Evolutionary conservation across 2,888 invertebrate species (phyloP), one percentile per base, ranked within the genome.

Genomic region (Ommatoiulus sabulosus): DNA sequence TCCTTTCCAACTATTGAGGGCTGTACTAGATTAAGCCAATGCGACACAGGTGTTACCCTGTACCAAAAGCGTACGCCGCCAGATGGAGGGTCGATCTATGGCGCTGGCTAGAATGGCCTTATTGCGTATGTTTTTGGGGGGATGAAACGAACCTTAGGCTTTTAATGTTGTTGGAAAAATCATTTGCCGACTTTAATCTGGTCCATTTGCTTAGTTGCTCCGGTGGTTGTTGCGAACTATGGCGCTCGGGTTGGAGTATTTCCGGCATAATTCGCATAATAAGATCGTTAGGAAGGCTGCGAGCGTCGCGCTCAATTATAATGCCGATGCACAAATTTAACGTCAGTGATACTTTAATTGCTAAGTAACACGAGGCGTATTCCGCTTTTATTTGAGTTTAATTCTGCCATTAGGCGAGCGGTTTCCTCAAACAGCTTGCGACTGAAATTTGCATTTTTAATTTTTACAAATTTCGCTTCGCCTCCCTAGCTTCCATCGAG

Each of bases 391-490:
- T 72, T 72, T 24, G 3, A 7, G 24, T 72, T 72, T 72, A 72
- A 72, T 72, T 72, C 72, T 72, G 6, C 72, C 72, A 72, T 72
- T 72, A 72, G 72, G 72, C 20, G 72, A 72, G 72, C 72, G 72
- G 72, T 72, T 72, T 72, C 10, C 24, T 24, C 72, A 72, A 72
- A 72, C 72, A 72, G 72, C 72, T 35, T 72, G 72, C 72, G 24
- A 72, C 72, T 72, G 72, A 72, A 35, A 72, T 72, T 72, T 72
- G 72, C 72, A 72, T 72, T 72, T 72, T 72, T 24, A 72, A 72
- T 72, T 72, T 72, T 35, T 7, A 48, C 7, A 12, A 1, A 48
- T 48, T 48, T 48, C 0, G 8, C 48, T 10, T 7, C 8, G 48
- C 72, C 72, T 72, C 72, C 6, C 72, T 17, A 4, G n/a, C 17